Percentiles rank a stretch among this genome's conserved stretches.
These are phyloP conservation scores for Aphis craccivora DNA, from an alignment of 1,140 invertebrate genomes.

Conservation along the genomic window DNA sequence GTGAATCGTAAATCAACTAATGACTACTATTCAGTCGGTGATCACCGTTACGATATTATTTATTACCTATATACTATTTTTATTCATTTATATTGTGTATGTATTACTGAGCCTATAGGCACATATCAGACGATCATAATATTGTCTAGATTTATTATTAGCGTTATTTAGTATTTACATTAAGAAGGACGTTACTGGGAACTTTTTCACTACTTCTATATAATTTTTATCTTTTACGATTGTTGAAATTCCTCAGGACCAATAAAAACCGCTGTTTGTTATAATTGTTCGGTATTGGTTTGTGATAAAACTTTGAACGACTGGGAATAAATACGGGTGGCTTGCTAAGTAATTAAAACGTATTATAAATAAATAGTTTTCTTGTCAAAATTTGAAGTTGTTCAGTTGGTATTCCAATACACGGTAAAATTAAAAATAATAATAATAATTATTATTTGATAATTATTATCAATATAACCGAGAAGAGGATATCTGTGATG, in stretches of 20 bases:
- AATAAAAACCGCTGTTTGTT: not conserved
- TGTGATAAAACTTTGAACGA: not conserved
- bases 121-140: not conserved
- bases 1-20: not conserved
- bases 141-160: conserved; percentile 29
- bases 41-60: not conserved
- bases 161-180: not conserved
- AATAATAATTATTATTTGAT: not conserved
- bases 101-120: not conserved
- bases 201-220: not conserved
- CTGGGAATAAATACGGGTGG: not conserved
- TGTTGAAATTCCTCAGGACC: conserved; percentile 27
- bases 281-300: not conserved
- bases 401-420: not conserved
- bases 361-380: not conserved
- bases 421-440: too few relatives aligned
- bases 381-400: not conserved
- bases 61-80: too few relatives aligned
- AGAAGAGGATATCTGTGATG: not conserved
- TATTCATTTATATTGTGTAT: not conserved
- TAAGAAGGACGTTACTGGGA: not conserved
- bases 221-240: conserved; percentile 25
- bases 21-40: not conserved
- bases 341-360: conserved; percentile 11
- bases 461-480: not conserved